Base-by-base conservation (phyloP, 2,113 vertebrate species). In the Rousettus leschenaultii region DNA sequence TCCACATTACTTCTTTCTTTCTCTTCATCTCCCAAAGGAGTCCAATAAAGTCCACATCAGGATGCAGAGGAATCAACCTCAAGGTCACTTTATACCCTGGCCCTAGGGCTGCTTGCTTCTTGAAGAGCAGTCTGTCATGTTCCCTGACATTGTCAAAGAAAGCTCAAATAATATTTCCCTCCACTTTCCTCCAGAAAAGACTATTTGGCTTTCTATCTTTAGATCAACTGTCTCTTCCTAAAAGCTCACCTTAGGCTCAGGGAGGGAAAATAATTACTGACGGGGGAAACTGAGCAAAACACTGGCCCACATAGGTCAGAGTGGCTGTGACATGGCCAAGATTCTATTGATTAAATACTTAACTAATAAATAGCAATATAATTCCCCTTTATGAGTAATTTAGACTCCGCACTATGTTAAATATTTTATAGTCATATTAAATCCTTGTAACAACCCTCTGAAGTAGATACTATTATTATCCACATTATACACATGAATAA, bases 141-240 rank as follows among this genome's bases (percentile, higher is more conserved):
- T 97, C 91, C 28, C 55, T 94, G 94, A 96, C 95, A 93, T n/a
- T 0, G 6, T 97, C 95, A 96, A 93, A 96, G 95, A 89, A 96
- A 97, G 63, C 53, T 73, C 21, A 0, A 78, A 87, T 66, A 88
- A 88, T 78, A 83, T 61, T 96, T 89, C 28, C 85, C 71, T 93
- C 82, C 45, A 59, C 93, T 82, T 96, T 91, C 78, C 89, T 95
- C 88, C 78, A 96, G 82, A 96, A 40, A 77, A 89, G 71, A 91
- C 33, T 95, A 89, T 85, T 96, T 95, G 83, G 89, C 86, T 95
- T 90, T 97, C 93, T 93, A 96, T 96, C 96, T 97, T 97, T 96
- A 97, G 94, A 97, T 87, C 63, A 93, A 55, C 74, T 35, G 61
- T 87, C 74, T 97, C 43, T 89, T 96, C 86, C 86, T 97, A 21